Percentiles rank a stretch among this genome's conserved stretches.
Conservation (phyloP, 2,113 vertebrate species). For the Nerophis lumbriciformis region DNA sequence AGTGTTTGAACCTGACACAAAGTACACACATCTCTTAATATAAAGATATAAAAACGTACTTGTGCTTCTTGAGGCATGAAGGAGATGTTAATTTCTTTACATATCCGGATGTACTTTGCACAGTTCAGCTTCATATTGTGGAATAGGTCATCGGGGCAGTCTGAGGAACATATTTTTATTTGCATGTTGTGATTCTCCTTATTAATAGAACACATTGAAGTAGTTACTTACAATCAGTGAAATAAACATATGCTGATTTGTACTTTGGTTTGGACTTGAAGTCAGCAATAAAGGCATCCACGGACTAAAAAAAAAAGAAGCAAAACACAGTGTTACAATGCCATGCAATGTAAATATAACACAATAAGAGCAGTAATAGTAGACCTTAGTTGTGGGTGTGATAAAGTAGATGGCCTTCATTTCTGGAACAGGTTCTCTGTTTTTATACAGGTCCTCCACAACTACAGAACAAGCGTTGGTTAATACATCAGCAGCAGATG, state of each 20-base stretch:
- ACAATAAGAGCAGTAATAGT: neutral
- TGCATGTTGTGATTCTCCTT: neutral
- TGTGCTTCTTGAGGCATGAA: constrained; percentile 90
- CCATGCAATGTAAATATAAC: constrained; percentile 1
- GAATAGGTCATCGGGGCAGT: constrained; percentile 87
- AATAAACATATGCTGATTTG: constrained; percentile 92
- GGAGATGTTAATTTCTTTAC: constrained; percentile 91
- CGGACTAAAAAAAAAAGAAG: constrained; percentile 70
- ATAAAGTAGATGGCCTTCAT: constrained; percentile 97
- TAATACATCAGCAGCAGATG: neutral
- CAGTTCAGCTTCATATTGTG: constrained; percentile 84
- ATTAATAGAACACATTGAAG: neutral
- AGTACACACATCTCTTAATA: constrained; percentile 18
- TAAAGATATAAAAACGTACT: constrained; percentile 60
- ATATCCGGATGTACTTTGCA: constrained; percentile 83
- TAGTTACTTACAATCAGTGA: constrained; percentile 89
- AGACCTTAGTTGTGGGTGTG: constrained; percentile 83
- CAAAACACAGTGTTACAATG: neutral
- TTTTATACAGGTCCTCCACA: constrained; percentile 90
- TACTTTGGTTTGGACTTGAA: constrained; percentile 87
- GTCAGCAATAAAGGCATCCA: constrained; percentile 87
- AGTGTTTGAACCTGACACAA: constrained; percentile 22
- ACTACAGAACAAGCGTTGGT: constrained; percentile 68
- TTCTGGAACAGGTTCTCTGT: constrained; percentile 85
- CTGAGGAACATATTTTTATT: constrained; percentile 54